Base-by-base conservation (phyloP, 2,888 invertebrate genomes). In the Lapara coniferarum region DNA sequence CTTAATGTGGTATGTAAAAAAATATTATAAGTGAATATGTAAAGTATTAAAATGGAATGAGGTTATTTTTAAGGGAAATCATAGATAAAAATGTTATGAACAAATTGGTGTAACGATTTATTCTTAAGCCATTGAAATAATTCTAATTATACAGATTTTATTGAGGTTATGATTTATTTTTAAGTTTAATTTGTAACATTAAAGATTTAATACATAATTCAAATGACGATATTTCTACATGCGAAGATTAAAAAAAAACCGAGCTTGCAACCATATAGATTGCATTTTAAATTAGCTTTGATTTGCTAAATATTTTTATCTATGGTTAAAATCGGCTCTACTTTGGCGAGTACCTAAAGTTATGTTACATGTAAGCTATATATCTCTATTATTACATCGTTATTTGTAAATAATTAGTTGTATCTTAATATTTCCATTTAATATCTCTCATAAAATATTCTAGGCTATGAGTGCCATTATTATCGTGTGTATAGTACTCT, bases 391-490 rank as follows among this genome's bases (percentile, higher is more conserved):
- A 59, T 37, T 63, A 59, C 49, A 16, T 59, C 37, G n/a, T 53
- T 44, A 14, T 66, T 56, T 69, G 69, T 69, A 69, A 69, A 69
- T 69, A 69, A 51, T 68, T 70, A 63, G 63, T 59, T 59, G 49
- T 55, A 55, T 56, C 58, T 10, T 37, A 56, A 52, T 57, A 46
- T 68, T 71, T 66, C 44, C 70, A 52, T 53, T 56, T 52, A 19
- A 57, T 53, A 58, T 19, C n/a, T 68, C 72, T 71, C 75, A 77
- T 79, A 80, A 81, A 83, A 89, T 90, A 90, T 86, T 87, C 81
- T 89, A 92, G 92, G 92, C 92, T 91, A 89, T 87, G 88, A 89
- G 92, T 93, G 92, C 92, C 92, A 93, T 93, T 89, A 68, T 55
- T 55, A 63, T 68, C 14, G 13, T 56, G 57, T 68, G 16, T 59